These are phyloP conservation scores for Gymnothorax javanicus DNA, from an alignment of 2,797 vertebrate species.

Conservation along the genomic window DNA sequence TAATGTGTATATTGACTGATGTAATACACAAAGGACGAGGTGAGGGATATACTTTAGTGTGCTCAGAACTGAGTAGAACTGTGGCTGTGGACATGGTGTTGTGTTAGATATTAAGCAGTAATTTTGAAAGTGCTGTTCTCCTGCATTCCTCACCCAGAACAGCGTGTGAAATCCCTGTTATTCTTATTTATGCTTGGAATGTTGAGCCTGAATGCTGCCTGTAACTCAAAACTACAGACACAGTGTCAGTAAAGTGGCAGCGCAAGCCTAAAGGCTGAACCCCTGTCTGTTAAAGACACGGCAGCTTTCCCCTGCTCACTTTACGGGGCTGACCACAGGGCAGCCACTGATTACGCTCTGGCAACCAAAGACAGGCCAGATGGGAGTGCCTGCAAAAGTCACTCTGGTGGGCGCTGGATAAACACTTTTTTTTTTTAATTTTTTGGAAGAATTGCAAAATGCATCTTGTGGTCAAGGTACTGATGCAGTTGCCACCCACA, in stretches of 20 bases:
- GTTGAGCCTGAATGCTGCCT: constrained; percentile 38
- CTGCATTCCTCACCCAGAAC: constrained; percentile 6
- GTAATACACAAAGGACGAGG: not conserved
- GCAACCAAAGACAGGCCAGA: constrained; percentile 24
- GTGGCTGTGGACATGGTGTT: not conserved
- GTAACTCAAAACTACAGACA: constrained; percentile 38
- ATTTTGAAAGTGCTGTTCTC: not conserved
- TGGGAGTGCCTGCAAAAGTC: constrained; percentile 13
- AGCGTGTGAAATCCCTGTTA: constrained; percentile 34
- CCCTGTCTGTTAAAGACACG: constrained; percentile 21
- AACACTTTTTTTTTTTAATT: not conserved
- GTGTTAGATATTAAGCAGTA: not conserved
- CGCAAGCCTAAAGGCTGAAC: constrained; percentile 14
- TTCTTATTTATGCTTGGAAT: constrained; percentile 38
- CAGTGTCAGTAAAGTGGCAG: constrained; percentile 17
- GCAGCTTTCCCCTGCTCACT: constrained; percentile 13
- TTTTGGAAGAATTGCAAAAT: not conserved
- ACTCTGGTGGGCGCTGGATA: constrained; percentile 14
- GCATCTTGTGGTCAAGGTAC: not conserved
- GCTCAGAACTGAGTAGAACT: not conserved
- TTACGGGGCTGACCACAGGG: constrained; percentile 5
- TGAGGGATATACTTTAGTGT: not conserved
- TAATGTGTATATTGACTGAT: not conserved
- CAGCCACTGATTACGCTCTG: not conserved
- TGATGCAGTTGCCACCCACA: not conserved